Conservation (phyloP, 2,113 vertebrate species). For the Ginglymostoma cirratum region DNA sequence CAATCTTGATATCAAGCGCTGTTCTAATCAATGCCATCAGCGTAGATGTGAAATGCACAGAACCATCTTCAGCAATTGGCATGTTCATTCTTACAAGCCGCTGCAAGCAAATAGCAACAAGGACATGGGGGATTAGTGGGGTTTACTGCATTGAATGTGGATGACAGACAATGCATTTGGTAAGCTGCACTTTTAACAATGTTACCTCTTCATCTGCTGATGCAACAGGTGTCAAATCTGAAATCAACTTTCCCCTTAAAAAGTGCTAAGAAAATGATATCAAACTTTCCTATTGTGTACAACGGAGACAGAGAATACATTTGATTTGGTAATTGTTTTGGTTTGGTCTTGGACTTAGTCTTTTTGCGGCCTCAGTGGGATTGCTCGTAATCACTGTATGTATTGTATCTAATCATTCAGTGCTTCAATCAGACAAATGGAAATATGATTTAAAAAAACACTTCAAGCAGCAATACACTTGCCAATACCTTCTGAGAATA, state of each 20-base stretch:
- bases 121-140: neutral
- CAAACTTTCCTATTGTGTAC: neutral
- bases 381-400: neutral
- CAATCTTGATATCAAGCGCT: constrained; percentile 83
- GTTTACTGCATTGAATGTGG: neutral
- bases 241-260: neutral
- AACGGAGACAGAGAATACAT: neutral
- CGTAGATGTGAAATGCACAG: constrained; percentile 85
- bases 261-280: neutral
- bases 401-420: neutral
- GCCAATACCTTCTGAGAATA: neutral
- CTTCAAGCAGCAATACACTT: neutral
- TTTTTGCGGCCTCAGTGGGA: neutral
- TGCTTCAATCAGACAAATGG: neutral
- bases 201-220: constrained; percentile 15
- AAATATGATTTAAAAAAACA: neutral
- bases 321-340: neutral
- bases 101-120: constrained; percentile 52
- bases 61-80: constrained; percentile 82
- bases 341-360: neutral
- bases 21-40: constrained; percentile 90
- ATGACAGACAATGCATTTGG: neutral
- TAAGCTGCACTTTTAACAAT: neutral
- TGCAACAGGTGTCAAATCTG: neutral
- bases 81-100: constrained; percentile 93